Evolutionary conservation across 1,140 invertebrate genomes (phyloP).

Genomic region (Papilio glaucus): DNA sequence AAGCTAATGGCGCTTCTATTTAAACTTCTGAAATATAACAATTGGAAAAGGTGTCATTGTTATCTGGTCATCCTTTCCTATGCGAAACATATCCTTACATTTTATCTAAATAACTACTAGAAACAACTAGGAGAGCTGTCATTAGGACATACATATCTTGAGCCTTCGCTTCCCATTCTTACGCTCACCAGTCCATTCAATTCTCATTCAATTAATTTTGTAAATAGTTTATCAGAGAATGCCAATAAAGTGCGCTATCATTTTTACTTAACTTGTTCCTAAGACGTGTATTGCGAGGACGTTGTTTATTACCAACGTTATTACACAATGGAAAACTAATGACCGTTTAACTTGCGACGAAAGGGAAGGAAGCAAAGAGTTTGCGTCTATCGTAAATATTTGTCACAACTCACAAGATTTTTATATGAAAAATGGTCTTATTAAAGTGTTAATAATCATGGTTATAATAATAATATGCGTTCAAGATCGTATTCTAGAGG

Average conservation of each 20-base stretch:
- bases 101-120: too few relatives aligned
- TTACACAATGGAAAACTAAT: conserved; percentile 19
- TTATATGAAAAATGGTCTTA: not conserved
- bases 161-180: not conserved
- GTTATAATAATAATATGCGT: too few relatives aligned
- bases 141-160: too few relatives aligned
- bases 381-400: not conserved
- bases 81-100: too few relatives aligned
- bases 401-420: not conserved
- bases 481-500: too few relatives aligned
- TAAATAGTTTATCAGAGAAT: not conserved
- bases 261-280: conserved; percentile 21
- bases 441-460: too few relatives aligned
- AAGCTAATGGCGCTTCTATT: too few relatives aligned
- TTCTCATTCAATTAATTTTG: not conserved
- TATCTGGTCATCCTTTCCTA: too few relatives aligned
- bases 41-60: too few relatives aligned
- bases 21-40: too few relatives aligned
- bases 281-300: conserved; percentile 11
- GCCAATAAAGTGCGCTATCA: conserved; percentile 18
- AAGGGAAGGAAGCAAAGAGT: not conserved
- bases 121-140: too few relatives aligned
- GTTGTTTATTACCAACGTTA: conserved; percentile 19
- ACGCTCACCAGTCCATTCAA: not conserved
- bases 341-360: conserved; percentile 4